A percentile compares a stretch with the other conserved stretches of the same genome.
phyloP scores from a whole-genome alignment of 2,113 vertebrate genomes.

The Rhombomys opimus region DNA sequence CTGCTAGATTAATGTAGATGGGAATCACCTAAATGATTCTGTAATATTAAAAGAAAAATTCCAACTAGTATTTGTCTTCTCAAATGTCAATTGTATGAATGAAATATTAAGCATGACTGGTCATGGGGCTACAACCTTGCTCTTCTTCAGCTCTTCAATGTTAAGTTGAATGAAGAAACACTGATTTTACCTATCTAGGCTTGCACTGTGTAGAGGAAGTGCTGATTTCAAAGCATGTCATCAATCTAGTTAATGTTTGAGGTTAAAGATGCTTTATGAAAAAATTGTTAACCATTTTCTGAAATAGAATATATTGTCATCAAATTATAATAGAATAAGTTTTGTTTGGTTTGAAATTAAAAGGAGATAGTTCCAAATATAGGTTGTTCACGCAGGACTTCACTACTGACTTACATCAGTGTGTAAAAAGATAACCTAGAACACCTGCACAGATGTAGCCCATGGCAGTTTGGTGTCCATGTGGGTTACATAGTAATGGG shows the following conservation, averaged over 20 bases:
- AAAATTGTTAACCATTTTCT: background rate
- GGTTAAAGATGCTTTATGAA: background rate
- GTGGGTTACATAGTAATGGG: too few relatives aligned
- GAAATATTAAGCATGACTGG: background rate
- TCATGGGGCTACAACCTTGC: slow-evolving; percentile 21
- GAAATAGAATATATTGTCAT: background rate
- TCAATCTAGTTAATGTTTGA: background rate
- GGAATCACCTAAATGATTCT: background rate
- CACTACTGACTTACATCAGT: background rate
- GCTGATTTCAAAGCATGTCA: background rate
- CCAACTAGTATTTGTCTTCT: background rate
- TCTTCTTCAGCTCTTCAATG: background rate
- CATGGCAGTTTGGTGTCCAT: too few relatives aligned
- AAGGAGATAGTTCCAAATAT: background rate
- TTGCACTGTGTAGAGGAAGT: background rate
- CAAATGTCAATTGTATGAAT: slow-evolving; percentile 51
- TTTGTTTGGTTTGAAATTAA: background rate
- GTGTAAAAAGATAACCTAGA: too few relatives aligned
- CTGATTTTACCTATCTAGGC: background rate
- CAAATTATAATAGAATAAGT: background rate
- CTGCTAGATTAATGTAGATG: background rate
- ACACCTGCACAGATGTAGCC: too few relatives aligned
- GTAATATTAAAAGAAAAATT: background rate
- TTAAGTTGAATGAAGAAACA: background rate
- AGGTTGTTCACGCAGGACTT: background rate